A percentile compares a stretch with the other conserved stretches of the same genome.
Conservation (phyloP, 1,140 invertebrate species). For the Archegozetes longisetosus region DNA sequence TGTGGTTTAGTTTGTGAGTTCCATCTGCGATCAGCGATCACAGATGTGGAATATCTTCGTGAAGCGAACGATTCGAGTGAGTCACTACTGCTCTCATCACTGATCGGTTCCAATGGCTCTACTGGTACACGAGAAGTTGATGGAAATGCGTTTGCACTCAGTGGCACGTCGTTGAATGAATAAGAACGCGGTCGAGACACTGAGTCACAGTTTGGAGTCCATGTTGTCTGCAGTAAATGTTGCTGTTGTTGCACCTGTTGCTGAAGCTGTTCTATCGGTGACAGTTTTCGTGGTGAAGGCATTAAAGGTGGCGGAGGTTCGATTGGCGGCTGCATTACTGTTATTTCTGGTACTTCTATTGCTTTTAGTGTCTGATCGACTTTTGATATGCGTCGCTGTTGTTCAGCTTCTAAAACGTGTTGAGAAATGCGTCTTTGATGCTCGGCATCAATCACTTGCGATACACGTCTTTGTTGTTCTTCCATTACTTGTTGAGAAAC, state of each 20-base stretch:
- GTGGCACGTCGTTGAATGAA: neutral
- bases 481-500: neutral
- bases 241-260: slow-evolving; percentile 8
- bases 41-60: neutral
- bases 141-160: neutral
- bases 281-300: neutral
- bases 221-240: neutral
- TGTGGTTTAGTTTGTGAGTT: neutral
- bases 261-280: slow-evolving; percentile 6
- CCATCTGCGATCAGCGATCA: neutral
- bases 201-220: neutral
- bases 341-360: neutral
- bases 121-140: neutral
- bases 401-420: neutral
- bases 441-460: neutral
- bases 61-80: neutral
- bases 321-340: neutral
- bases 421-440: neutral
- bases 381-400: neutral
- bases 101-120: neutral
- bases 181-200: neutral
- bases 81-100: neutral
- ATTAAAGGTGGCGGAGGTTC: neutral
- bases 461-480: neutral
- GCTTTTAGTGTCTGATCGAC: neutral